Evolutionary conservation across 2,113 vertebrate species (phyloP).

Genomic region (Cinclus mexicanus): DNA sequence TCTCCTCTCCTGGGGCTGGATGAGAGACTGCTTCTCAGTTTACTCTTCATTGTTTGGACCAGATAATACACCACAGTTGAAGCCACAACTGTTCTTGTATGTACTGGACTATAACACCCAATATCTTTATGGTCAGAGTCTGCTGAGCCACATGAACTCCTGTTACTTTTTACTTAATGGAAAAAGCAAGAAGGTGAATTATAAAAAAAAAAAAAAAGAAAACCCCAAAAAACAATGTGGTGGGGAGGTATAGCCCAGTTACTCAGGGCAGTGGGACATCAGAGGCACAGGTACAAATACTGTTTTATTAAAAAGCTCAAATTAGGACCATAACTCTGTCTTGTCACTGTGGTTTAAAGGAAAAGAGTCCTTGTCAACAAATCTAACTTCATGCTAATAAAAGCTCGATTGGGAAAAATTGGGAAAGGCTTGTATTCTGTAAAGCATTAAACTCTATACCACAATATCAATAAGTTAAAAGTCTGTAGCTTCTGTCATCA

Average conservation of each 20-base stretch:
- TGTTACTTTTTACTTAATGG: not conserved
- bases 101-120: not conserved
- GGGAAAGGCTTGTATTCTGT: not conserved
- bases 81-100: not conserved
- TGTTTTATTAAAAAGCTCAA: not conserved
- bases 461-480: not conserved
- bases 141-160: not conserved
- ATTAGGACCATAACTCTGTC: not conserved
- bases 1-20: not conserved
- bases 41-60: not conserved
- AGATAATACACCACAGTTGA: not conserved
- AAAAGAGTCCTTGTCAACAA: not conserved
- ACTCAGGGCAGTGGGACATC: not conserved
- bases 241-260: no score
- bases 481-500: not conserved
- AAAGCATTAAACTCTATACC: not conserved
- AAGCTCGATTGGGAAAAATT: not conserved
- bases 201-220: not conserved
- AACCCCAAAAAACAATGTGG: accelerated
- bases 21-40: not conserved
- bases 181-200: not conserved
- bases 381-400: not conserved
- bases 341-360: not conserved
- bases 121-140: accelerated
- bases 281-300: not conserved